Conservation (phyloP, 2,888 invertebrate species). For the Drosophila picticornis region DNA sequence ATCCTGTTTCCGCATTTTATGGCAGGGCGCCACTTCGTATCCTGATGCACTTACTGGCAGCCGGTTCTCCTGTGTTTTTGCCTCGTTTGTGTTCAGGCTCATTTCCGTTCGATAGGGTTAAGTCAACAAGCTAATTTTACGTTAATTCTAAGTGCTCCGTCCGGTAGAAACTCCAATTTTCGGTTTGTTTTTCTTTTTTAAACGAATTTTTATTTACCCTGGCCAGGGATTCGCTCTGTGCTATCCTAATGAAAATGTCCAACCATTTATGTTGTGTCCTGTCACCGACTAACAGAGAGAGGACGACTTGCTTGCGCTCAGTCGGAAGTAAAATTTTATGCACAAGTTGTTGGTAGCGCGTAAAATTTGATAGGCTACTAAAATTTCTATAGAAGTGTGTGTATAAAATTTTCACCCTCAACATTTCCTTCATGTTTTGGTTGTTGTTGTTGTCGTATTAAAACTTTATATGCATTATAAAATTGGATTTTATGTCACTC, state of each 20-base stretch:
- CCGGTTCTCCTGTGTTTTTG: conserved; percentile 28
- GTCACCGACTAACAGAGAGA: not conserved
- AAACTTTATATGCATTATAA: conserved; percentile 78
- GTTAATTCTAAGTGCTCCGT: conserved; percentile 55
- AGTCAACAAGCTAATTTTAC: conserved; percentile 63
- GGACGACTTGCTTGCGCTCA: not conserved
- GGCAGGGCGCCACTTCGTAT: conserved; percentile 1
- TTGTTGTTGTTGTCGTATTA: conserved; percentile 53
- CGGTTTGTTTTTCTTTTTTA: conserved; percentile 8
- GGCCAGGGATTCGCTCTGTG: conserved; percentile 16
- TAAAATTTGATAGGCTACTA: conserved; percentile 76
- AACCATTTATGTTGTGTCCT: conserved; percentile 8
- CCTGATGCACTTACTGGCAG: not conserved
- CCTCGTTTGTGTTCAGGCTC: conserved; percentile 46
- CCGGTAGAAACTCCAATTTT: conserved; percentile 7
- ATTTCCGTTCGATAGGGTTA: conserved; percentile 69
- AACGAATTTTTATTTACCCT: conserved; percentile 15
- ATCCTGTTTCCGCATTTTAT: conserved; percentile 56
- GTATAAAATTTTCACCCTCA: conserved; percentile 54
- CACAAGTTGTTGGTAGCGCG: conserved; percentile 72
- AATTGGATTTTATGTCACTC: conserved; percentile 78
- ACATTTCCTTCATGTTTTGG: conserved; percentile 15
- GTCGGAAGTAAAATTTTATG: conserved; percentile 67
- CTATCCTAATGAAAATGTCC: conserved; percentile 46
- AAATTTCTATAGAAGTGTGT: conserved; percentile 73